Evolutionary conservation across 1,140 invertebrate genomes (phyloP), one percentile per base, ranked within the genome.

Genomic region (Daktulosphaira vitifoliae): DNA sequence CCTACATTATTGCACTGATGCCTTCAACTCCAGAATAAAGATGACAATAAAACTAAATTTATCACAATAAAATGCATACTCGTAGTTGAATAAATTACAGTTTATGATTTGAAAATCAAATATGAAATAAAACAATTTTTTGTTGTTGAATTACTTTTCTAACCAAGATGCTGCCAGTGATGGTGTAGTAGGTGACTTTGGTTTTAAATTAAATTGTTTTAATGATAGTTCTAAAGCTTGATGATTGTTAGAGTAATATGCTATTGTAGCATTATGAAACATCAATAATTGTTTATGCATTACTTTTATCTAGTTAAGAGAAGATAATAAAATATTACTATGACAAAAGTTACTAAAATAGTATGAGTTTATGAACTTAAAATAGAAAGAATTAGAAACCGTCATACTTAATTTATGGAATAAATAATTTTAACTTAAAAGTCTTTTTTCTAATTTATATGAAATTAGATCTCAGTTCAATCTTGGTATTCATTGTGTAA

Each of bases 201-300:
- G 78, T 75, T 91, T 92, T 71, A 96, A 92, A 76, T 91, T 95
- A 76, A 97, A 97, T 77, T 96, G 92, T 72, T 95, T 93, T 51
- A 98, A 77, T n/a, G 93, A 95, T 13, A 90, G 86, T 74, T 97
- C 93, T 62, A 98, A 77, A 53, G 90, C 88, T 70, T 86, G 82
- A 75, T 94, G 90, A 78, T 96, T 96, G 25, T 93, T 93, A 72
- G 90, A 93, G 77, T 96, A 97, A 77, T 97, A 98, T 2, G 93
- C 92, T 39, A 92, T 92, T 16, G 96, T 84, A 6, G 94, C 95
- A 78, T 96, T 96, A 76, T 98, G 92, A 76, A 97, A 92, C 68
- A 98, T 76, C 38, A 97, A 77, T 50, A 98, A 77, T 75, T 98
- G 95, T 74, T 96, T 97, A 75, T 96, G 93, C 93, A 98, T 97